A percentile compares a stretch with the other conserved stretches of the same genome.
These are phyloP conservation scores for Mesorhabditis spiculigera DNA, from an alignment of 2,888 invertebrate genomes.

Conservation along the genomic window DNA sequence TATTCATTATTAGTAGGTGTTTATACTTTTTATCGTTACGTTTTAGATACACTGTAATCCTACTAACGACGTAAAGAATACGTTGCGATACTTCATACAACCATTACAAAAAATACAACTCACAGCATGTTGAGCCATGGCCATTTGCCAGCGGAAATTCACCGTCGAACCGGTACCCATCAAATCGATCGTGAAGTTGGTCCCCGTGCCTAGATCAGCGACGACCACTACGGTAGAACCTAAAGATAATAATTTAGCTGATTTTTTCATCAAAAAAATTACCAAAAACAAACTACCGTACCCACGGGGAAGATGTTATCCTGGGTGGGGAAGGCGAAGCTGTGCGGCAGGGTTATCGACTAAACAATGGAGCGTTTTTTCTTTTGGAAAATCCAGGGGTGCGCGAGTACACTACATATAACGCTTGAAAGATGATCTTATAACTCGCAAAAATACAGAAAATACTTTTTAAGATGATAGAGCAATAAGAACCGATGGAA, in stretches of 20 bases:
- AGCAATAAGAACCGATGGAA: no score
- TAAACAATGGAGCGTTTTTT: no score
- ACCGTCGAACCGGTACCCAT: background rate
- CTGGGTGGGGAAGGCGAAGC: background rate
- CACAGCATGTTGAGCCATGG: background rate
- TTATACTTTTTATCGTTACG: no score
- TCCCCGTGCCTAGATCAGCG: background rate
- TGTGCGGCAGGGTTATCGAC: background rate
- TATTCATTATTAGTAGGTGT: no score
- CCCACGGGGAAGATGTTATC: background rate
- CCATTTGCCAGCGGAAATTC: background rate
- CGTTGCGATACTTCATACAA: background rate
- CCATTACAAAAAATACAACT: background rate
- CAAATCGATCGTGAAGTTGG: constrained; percentile 1
- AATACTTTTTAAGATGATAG: no score
- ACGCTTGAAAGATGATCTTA: no score
- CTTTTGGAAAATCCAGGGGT: no score
- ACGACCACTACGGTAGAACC: background rate
- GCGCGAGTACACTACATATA: no score
- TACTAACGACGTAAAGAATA: background rate
- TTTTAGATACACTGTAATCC: no score
- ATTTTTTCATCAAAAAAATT: background rate
- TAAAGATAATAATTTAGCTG: background rate
- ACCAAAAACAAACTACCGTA: background rate
- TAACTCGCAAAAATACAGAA: background rate